These are phyloP conservation scores for Mnemiopsis leidyi DNA, from an alignment of 37 sponge, comb jelly and placozoan species.

Conservation along the genomic window DNA sequence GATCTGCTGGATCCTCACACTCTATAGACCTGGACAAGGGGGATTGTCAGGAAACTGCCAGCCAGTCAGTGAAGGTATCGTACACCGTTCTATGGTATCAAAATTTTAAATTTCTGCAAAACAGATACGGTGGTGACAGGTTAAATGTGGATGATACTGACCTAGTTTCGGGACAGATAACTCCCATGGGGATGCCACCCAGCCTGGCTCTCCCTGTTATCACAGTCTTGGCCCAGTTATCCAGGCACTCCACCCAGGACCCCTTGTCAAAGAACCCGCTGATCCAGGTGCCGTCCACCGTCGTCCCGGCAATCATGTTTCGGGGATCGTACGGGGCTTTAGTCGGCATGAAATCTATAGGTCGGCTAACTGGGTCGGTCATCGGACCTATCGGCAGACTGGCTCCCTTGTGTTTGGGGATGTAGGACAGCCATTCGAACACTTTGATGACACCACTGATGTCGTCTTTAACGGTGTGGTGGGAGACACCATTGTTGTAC, in stretches of 20 bases:
- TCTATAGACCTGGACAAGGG: slow-evolving; percentile 78
- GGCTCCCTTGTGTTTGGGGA: slow-evolving; percentile 70
- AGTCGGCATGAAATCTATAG: slow-evolving; percentile 79
- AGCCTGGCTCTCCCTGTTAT: slow-evolving; percentile 91
- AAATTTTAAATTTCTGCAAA: no score
- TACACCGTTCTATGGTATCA: no score
- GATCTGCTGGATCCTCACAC: slow-evolving; percentile 87
- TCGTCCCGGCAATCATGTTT: slow-evolving; percentile 80
- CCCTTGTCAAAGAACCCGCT: slow-evolving; percentile 93
- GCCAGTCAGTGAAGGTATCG: no score
- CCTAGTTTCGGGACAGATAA: slow-evolving; percentile 95
- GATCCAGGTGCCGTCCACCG: slow-evolving; percentile 71
- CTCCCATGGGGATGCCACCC: slow-evolving; percentile 97
- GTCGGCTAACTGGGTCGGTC: slow-evolving; percentile 80
- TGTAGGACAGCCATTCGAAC: slow-evolving; percentile 83
- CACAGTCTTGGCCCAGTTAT: slow-evolving; percentile 95
- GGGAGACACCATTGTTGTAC: slow-evolving; percentile 94
- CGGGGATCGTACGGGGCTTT: slow-evolving; percentile 89
- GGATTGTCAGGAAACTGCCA: no score
- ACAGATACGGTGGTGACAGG: no score
- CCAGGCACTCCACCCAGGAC: slow-evolving; percentile 83
- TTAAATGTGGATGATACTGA: no score
- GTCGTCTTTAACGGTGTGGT: slow-evolving; percentile 84
- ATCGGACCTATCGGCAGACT: slow-evolving; percentile 74
- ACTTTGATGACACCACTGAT: slow-evolving; percentile 79